Evolutionary conservation across 2,113 vertebrate genomes (phyloP), one percentile per base, ranked within the genome.

Genomic region (Motacilla alba): DNA sequence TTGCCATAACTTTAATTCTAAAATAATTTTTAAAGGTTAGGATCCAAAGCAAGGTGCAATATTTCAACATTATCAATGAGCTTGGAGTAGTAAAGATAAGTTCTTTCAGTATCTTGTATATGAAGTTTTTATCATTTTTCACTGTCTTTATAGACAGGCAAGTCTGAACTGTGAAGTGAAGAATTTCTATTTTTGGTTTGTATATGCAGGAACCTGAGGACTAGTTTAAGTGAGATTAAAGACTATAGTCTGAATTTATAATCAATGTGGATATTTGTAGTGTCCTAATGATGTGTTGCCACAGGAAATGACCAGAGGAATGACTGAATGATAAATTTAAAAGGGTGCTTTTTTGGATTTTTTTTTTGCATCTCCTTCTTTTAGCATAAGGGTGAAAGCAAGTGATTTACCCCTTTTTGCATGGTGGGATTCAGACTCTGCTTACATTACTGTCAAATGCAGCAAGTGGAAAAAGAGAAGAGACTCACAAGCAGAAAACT

Each of bases 261-360:
- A 83, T 64, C 33, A 44, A 10, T 0, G 0, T 50, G 47, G 35
- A 31, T 17, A 5, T 77, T 76, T 69, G 46, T 31, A 66, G 26
- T 18, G 6, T 53, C 6, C 15, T 1, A 2, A 3, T 50, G 31
- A 37, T 28, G 10, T 68, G 14, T 35, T 83, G 41, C 19, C 43
- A 33, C 14, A 37, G 30, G 41, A 64, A 68, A 31, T 41, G 24
- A 15, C 11, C 33, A 76, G 26, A 60, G 22, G 60, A 79, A 39
- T 7, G 49, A 60, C 43, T 76, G n/a, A 58, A 56, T 58, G 16
- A 73, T 52, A 78, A 76, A 64, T 19, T 56, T 39, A 50, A 31
- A 67, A 64, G 5, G 0, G 12, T 21, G 43, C 9, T 58, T 60
- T 63, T 47, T 26, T 9, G 0, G 0, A 35, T 35, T 35, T 35